Evolutionary conservation across 2,113 vertebrate genomes (phyloP), one percentile per base, ranked within the genome.

Genomic region (Erpornis zantholeuca): DNA sequence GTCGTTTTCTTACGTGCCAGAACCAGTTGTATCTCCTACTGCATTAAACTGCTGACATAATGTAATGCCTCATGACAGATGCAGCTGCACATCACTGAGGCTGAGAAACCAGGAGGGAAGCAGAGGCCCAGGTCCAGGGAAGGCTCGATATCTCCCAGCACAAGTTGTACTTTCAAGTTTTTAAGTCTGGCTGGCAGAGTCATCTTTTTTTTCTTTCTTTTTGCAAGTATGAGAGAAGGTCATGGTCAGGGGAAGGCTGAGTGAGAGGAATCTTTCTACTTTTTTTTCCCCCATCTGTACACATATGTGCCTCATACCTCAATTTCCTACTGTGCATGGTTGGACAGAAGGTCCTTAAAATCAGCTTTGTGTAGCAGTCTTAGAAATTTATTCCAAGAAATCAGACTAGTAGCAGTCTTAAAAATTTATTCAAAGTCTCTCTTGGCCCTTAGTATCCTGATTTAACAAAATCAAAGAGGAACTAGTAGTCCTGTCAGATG

Each of bases 1-100:
- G 95, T 98, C 82, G 65, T 96, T 96, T 98, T 95, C 92, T 94
- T 92, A 61, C 7, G 33, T 96, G 97, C 95, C 96, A 97, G 86
- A 95, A 83, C 59, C 53, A 54, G 83, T 98, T 97, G 83, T 95
- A 36, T 88, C 90, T 91, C 59, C 57, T 66, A 17, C 78, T 93
- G 89, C 88, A 70, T 93, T 94, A 75, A 83, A 64, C 13, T 3
- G 1, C 63, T 94, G 96, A 96, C 83, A 94, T 36, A 85, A 88
- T 3, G 1, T 97, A 97, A 98, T 97, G 85, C 82, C 63, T 86
- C 44, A 0, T 97, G 97, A 95, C 96, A 97, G 96, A 93, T 91
- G 91, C 91, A 96, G 96, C 94, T 97, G 95, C 89, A 89, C 77
- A 88, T 97, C 92, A 79, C 66, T 57, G 40, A 56, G 64, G 71